phyloP scores from a whole-genome alignment of 2,888 invertebrate species.

The Diadegma fenestrale region DNA sequence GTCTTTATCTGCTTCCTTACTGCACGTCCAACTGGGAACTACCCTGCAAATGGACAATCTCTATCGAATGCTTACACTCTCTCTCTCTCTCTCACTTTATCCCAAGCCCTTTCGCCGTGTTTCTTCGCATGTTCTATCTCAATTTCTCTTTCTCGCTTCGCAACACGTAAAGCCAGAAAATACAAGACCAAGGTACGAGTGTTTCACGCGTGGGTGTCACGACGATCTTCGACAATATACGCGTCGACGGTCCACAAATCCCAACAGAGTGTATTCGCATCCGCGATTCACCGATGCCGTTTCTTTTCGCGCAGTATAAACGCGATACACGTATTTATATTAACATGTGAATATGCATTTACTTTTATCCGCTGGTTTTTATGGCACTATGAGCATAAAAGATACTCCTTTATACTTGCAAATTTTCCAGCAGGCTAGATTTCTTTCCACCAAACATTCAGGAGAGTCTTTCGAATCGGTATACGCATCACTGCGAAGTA shows the following conservation, averaged over 20 bases:
- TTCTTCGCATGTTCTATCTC: slow-evolving; percentile 32
- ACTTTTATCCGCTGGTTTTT: slow-evolving; percentile 16
- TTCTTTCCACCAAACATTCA: background rate
- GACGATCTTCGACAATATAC: slow-evolving; percentile 44
- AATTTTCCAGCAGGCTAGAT: background rate
- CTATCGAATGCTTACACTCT: slow-evolving; percentile 41
- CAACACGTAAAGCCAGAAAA: slow-evolving; percentile 24
- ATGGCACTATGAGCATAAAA: background rate
- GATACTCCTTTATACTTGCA: slow-evolving; percentile 3
- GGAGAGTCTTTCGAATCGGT: background rate
- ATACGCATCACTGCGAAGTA: background rate
- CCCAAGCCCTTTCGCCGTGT: slow-evolving; percentile 29
- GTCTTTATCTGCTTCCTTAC: slow-evolving; percentile 17
- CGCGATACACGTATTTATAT: slow-evolving; percentile 24
- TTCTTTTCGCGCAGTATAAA: slow-evolving; percentile 14
- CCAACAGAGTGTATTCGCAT: slow-evolving; percentile 12
- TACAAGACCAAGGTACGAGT: slow-evolving; percentile 21
- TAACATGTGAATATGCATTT: slow-evolving; percentile 3
- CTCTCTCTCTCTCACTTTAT: slow-evolving; percentile 19
- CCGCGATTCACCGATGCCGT: slow-evolving; percentile 20
- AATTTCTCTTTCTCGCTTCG: slow-evolving; percentile 36
- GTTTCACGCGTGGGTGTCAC: slow-evolving; percentile 55
- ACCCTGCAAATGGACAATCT: slow-evolving; percentile 38
- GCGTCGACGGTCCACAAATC: slow-evolving; percentile 17
- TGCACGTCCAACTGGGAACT: slow-evolving; percentile 9